Evolutionary conservation across 2,888 invertebrate genomes (phyloP).

Genomic region (Nymphalis polychloros): DNA sequence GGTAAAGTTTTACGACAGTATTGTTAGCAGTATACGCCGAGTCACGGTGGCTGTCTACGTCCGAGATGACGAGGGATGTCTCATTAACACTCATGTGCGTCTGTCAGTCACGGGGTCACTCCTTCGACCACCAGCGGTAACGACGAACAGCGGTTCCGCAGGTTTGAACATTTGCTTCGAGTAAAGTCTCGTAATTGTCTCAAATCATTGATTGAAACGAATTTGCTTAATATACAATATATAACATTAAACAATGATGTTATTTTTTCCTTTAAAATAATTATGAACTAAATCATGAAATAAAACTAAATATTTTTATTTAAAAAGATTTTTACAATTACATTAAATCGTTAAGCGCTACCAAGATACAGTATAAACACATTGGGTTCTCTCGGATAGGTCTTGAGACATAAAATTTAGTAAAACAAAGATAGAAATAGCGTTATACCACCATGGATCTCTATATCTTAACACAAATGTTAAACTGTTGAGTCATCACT

Average conservation of each 20-base stretch:
- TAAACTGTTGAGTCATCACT: constrained; percentile 63
- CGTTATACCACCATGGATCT: constrained; percentile 34
- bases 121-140: constrained; percentile 41
- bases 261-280: no score
- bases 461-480: constrained; percentile 41
- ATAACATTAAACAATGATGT: no score
- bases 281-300: no score
- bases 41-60: constrained; percentile 45
- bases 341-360: no score
- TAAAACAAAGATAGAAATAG: neutral
- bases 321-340: no score
- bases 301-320: no score
- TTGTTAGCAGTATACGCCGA: constrained; percentile 27
- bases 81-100: constrained; percentile 41
- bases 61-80: constrained; percentile 30
- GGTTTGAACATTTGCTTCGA: neutral
- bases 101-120: constrained; percentile 30
- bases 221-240: no score
- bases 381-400: no score
- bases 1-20: neutral
- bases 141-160: constrained; percentile 32
- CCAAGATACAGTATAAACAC: no score
- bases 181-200: neutral
- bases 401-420: neutral
- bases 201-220: no score